Conservation (phyloP, 2,797 vertebrate species). For the Oophaga sylvatica region DNA sequence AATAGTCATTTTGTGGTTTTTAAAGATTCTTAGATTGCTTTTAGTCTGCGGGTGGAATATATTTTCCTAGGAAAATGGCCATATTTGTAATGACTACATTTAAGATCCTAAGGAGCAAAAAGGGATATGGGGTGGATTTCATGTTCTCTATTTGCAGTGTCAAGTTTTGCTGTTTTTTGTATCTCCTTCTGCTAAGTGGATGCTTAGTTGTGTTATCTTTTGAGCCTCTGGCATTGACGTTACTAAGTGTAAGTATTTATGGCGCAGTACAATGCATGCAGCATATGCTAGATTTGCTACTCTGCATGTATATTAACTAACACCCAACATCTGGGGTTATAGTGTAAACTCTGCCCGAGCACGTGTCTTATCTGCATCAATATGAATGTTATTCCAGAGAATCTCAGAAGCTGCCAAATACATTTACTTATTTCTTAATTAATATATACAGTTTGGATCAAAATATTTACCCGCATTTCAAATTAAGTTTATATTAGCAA, state of each 20-base stretch:
- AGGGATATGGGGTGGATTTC: neutral
- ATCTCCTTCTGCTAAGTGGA: constrained; percentile 50
- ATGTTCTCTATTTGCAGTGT: constrained; percentile 35
- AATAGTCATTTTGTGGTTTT: constrained; percentile 7
- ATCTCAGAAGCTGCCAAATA: neutral
- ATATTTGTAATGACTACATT: neutral
- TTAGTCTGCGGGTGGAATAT: constrained; percentile 12
- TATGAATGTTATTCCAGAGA: neutral
- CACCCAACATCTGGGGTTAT: neutral
- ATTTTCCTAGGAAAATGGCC: neutral
- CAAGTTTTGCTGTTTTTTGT: constrained; percentile 51
- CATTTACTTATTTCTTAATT: neutral
- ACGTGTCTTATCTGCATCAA: neutral
- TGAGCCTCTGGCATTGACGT: neutral
- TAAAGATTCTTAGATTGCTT: neutral
- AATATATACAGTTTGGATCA: neutral
- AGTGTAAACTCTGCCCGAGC: neutral
- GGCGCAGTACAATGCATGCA: neutral
- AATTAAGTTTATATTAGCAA: too few relatives aligned
- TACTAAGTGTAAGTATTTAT: neutral
- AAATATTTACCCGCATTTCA: too few relatives aligned
- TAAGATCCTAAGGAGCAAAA: neutral
- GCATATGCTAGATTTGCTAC: neutral
- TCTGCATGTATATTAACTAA: neutral
- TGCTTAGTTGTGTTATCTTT: constrained; percentile 47